Conservation (phyloP, 2,113 vertebrate species). For the Zootoca vivipara region DNA sequence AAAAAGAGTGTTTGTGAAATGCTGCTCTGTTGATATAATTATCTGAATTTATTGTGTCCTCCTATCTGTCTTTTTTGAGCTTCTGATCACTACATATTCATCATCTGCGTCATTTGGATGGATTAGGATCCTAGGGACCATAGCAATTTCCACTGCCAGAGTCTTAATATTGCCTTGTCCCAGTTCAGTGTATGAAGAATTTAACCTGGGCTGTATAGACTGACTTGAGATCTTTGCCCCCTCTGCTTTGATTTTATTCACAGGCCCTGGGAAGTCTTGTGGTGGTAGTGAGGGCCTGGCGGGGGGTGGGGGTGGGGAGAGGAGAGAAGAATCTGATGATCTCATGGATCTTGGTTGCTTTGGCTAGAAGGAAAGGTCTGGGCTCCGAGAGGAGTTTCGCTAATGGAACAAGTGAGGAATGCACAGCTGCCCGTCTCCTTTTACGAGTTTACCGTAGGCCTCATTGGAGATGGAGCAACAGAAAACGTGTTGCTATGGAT, state of each 20-base stretch:
- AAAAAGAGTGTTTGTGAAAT: not conserved
- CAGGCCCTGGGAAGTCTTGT: constrained; percentile 17
- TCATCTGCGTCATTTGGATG: not conserved
- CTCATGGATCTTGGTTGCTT: constrained; percentile 41
- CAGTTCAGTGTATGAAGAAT: not conserved
- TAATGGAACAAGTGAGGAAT: constrained; percentile 63
- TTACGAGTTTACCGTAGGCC: constrained; percentile 2
- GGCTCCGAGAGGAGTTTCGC: constrained; percentile 20
- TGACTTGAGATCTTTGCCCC: not conserved
- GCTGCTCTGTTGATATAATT: not conserved
- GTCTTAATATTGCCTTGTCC: not conserved
- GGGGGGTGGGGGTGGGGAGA: not conserved
- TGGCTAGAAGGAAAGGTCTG: constrained; percentile 25
- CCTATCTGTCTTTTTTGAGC: not conserved
- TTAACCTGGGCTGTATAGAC: not conserved
- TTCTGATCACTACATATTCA: not conserved
- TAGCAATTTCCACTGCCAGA: not conserved
- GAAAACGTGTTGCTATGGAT: constrained; percentile 35
- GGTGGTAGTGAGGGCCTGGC: not conserved
- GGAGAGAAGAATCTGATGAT: constrained; percentile 42
- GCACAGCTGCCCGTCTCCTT: constrained; percentile 46
- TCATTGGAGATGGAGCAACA: constrained; percentile 16
- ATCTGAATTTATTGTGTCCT: not conserved
- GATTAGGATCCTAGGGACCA: not conserved
- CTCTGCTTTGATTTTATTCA: constrained; percentile 11